Evolutionary conservation across 2,888 invertebrate species (phyloP), one percentile per base, ranked within the genome.

Genomic region (Scaptomyza tumidula): DNA sequence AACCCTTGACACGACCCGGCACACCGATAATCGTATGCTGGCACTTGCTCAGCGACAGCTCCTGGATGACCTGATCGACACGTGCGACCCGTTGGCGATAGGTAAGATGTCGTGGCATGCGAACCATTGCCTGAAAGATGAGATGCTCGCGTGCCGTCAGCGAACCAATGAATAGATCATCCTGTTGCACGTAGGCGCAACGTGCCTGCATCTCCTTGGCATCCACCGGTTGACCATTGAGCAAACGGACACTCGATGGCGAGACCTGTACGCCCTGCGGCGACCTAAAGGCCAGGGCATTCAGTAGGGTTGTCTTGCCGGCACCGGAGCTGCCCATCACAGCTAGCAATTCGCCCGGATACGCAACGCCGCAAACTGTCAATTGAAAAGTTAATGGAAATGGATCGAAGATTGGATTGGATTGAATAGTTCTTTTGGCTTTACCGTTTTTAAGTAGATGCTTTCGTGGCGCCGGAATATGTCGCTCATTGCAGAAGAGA

Each of bases 261-360:
- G 92, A 91, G 4, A 96, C 94, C 16, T 94, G 94, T 2, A 97
- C 94, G 3, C 95, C 95, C 31, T 94, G 93, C 0, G 95, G 93
- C n/a, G 96, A 95, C 27, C 97, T 94, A 91, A 96, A 96, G 6
- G 97, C 98, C 71, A 99, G 91, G 0, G 97, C 95, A 92, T 99
- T 98, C 62, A 99, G 93, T 3, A 99, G 94, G 0, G 98, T 98
- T 0, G 98, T 98, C 93, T 99, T 99, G 2, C 98, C 98, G 0
- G 98, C 97, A 0, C 98, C 98, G 31, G 96, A 97, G 0, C 97
- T 96, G 0, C 98, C 98, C 95, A 98, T 95, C 49, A 98, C 95
- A 1, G 97, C 97, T 48, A 98, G 92, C 31, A 98, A 92, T 90
- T 98, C 97, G 0, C 97, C 97, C 0, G 97, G 96, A 89, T 95